phyloP scores from a whole-genome alignment of 1,140 invertebrate genomes.

The Drosophila sp. region DNA sequence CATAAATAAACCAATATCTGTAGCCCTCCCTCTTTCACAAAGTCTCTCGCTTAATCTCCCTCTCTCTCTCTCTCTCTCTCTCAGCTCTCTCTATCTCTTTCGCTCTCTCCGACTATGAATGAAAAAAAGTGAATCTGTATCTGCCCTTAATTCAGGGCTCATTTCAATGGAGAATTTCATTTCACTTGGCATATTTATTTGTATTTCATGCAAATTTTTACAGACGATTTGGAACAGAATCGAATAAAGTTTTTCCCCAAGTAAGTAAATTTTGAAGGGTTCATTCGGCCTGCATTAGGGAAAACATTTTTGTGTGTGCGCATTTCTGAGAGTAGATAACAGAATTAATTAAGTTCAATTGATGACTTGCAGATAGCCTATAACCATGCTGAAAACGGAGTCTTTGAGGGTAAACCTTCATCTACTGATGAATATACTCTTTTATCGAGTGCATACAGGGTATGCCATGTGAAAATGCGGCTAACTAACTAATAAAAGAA shows the following conservation, averaged over 20 bases:
- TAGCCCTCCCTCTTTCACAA: not conserved
- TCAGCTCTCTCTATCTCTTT: not conserved
- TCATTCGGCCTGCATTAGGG: not conserved
- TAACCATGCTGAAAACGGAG: too few relatives aligned
- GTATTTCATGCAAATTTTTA: slow-evolving; percentile 6
- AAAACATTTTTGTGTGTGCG: not conserved
- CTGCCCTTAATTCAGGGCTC: not conserved
- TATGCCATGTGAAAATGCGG: not conserved
- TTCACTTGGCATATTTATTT: slow-evolving; percentile 13
- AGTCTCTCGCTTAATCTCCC: not conserved
- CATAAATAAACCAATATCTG: not conserved
- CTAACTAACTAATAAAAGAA: not conserved
- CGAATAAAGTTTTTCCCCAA: not conserved
- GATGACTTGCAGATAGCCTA: not conserved
- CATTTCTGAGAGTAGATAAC: not conserved
- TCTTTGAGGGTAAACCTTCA: too few relatives aligned
- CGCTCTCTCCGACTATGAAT: not conserved
- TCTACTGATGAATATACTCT: not conserved
- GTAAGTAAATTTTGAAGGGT: not conserved
- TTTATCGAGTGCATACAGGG: not conserved
- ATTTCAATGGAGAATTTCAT: slow-evolving; percentile 10
- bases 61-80: not conserved
- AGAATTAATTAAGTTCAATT: not conserved
- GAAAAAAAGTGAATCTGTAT: not conserved
- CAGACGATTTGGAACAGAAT: not conserved